Percentiles rank a stretch among this genome's conserved stretches.
These are phyloP conservation scores for Clivina fossor DNA, from an alignment of 2,888 invertebrate species.

Conservation along the genomic window DNA sequence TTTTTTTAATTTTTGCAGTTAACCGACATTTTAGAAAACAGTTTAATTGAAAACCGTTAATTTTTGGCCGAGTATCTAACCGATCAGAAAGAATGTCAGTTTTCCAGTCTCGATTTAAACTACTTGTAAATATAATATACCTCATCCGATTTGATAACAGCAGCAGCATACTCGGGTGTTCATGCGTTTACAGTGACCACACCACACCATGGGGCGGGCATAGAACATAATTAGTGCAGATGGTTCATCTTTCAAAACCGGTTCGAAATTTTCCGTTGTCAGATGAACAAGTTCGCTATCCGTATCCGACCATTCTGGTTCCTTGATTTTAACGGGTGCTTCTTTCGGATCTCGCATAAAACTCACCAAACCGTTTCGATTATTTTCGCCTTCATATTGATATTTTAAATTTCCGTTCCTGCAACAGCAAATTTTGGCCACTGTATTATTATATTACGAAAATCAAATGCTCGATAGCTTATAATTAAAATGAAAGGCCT, in stretches of 20 bases:
- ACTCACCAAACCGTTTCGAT: slow-evolving; percentile 70
- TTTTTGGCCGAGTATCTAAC: too few relatives aligned
- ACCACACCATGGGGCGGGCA: slow-evolving; percentile 94
- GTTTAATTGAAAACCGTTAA: too few relatives aligned
- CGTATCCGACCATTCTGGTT: slow-evolving; percentile 75
- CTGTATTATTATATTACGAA: too few relatives aligned
- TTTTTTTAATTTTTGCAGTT: too few relatives aligned
- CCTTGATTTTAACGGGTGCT: slow-evolving; percentile 64
- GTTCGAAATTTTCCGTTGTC: slow-evolving; percentile 67
- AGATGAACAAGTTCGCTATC: slow-evolving; percentile 79
- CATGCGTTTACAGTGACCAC: slow-evolving; percentile 86
- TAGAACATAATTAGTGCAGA: slow-evolving; percentile 88
- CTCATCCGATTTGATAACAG: slow-evolving; percentile 66
- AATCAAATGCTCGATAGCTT: too few relatives aligned
- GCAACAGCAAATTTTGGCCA: too few relatives aligned
- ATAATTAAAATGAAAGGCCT: too few relatives aligned
- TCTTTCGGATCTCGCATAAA: slow-evolving; percentile 75
- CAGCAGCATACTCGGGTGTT: slow-evolving; percentile 88
- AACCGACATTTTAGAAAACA: too few relatives aligned
- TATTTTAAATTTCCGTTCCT: slow-evolving; percentile 72
- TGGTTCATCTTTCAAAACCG: slow-evolving; percentile 64
- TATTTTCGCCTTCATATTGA: slow-evolving; percentile 84
- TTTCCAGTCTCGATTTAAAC: too few relatives aligned
- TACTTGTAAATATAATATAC: too few relatives aligned
- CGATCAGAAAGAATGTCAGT: too few relatives aligned